phyloP scores from a whole-genome alignment of 1,140 invertebrate genomes.

The Macrosteles quadrilineatus region DNA sequence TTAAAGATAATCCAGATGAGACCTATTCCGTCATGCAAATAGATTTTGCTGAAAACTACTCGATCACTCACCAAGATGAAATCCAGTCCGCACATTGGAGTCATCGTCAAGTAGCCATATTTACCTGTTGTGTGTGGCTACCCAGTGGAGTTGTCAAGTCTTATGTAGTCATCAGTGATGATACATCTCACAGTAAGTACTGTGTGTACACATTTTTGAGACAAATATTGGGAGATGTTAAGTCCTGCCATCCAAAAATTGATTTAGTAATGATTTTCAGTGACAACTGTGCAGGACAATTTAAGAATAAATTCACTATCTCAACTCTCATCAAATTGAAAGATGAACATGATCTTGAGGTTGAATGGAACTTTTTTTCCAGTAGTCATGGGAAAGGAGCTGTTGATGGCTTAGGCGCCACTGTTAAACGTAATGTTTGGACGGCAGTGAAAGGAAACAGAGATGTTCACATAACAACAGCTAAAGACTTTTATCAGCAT shows the following conservation, averaged over 20 bases:
- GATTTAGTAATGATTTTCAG: not conserved
- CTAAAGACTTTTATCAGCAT: constrained; percentile 6
- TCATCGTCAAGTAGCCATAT: constrained; percentile 39
- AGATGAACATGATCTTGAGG: not conserved
- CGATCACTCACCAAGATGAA: constrained; percentile 42
- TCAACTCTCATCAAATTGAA: not conserved
- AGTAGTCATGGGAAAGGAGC: constrained; percentile 46
- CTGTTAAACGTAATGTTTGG: constrained; percentile 41
- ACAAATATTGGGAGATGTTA: not conserved
- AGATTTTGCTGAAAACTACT: constrained; percentile 34
- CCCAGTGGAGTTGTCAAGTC: no score
- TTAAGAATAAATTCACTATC: not conserved
- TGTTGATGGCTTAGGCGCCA: constrained; percentile 45
- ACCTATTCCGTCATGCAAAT: no score
- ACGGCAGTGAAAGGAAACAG: constrained; percentile 9
- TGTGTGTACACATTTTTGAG: no score
- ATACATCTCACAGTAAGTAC: no score
- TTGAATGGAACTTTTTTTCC: constrained; percentile 45
- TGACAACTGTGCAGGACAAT: not conserved
- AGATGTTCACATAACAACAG: constrained; percentile 6
- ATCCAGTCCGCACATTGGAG: constrained; percentile 41
- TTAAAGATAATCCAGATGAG: no score
- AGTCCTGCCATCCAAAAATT: not conserved
- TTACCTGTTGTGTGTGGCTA: constrained; percentile 38
- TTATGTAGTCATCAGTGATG: no score